Percentiles rank a stretch among this genome's conserved stretches.
Conservation (phyloP, 1,140 invertebrate genomes). For the Cyrtorhinus lividipennis region DNA sequence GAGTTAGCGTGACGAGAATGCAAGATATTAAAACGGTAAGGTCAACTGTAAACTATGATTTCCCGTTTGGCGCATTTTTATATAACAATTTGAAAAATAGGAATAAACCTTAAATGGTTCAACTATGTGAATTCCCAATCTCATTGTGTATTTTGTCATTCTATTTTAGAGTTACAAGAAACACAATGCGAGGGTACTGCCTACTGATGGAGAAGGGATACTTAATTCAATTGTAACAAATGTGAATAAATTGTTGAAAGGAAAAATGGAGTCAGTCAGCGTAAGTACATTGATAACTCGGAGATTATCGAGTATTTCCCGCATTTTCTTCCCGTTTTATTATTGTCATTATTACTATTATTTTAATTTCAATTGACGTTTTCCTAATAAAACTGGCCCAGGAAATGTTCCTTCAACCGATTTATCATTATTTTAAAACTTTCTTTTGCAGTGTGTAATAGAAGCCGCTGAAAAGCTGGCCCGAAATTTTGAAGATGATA, state of each 20-base stretch:
- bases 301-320: no score
- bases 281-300: no score
- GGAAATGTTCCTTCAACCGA: no score
- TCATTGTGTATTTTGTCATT: no score
- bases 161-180: conserved; percentile 56
- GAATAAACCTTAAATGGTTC: no score
- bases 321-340: no score
- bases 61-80: not conserved
- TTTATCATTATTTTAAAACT: no score
- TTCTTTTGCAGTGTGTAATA: conserved; percentile 46
- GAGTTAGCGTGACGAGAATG: conserved; percentile 40
- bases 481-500: conserved; percentile 37
- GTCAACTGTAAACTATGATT: no score
- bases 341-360: no score
- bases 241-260: conserved; percentile 57
- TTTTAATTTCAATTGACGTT: no score
- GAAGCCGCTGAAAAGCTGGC: conserved; percentile 47
- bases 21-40: conserved; percentile 41
- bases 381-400: no score
- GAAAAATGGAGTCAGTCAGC: conserved; percentile 68
- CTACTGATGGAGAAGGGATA: conserved; percentile 56
- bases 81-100: not conserved
- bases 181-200: conserved; percentile 53
- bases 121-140: no score
- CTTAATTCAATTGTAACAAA: conserved; percentile 56